Conservation (phyloP, 2,888 invertebrate genomes). For the Oligia strigilis region DNA sequence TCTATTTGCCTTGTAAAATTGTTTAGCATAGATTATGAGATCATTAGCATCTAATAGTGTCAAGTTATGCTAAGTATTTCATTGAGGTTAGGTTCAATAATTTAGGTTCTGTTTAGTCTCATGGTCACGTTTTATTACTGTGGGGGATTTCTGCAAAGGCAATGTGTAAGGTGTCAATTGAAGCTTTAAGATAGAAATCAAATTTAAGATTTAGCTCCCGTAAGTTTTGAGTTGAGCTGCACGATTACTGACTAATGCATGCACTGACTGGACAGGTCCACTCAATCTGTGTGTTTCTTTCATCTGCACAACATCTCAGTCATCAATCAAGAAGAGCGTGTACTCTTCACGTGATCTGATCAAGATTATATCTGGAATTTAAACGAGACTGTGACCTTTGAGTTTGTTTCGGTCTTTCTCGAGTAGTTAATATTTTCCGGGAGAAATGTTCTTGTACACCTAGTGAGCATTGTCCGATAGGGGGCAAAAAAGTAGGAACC, state of each 20-base stretch:
- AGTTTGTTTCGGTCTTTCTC: too few species aligned
- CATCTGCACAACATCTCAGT: too few species aligned
- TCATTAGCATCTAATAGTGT: slow-evolving; percentile 29
- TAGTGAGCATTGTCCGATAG: background rate
- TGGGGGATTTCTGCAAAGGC: background rate
- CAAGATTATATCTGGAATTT: too few species aligned
- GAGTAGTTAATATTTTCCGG: background rate
- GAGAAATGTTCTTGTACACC: background rate
- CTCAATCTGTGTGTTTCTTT: too few species aligned
- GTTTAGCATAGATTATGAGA: slow-evolving; percentile 19
- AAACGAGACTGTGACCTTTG: too few species aligned
- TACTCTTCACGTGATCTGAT: too few species aligned
- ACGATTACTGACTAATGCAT: too few species aligned
- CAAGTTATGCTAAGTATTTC: slow-evolving; percentile 22
- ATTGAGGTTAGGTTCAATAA: slow-evolving; percentile 26
- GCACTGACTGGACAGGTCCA: too few species aligned
- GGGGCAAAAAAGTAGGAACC: background rate
- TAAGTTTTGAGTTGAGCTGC: too few species aligned
- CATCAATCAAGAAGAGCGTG: too few species aligned
- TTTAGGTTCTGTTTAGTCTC: slow-evolving; percentile 21
- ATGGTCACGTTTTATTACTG: slow-evolving; percentile 2
- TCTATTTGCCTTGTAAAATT: slow-evolving; percentile 33
- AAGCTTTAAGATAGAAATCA: background rate
- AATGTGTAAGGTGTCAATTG: background rate
- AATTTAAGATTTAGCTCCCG: background rate